Evolutionary conservation across 2,113 vertebrate genomes (phyloP).

Genomic region (Protobothrops mucrosquamatus): DNA sequence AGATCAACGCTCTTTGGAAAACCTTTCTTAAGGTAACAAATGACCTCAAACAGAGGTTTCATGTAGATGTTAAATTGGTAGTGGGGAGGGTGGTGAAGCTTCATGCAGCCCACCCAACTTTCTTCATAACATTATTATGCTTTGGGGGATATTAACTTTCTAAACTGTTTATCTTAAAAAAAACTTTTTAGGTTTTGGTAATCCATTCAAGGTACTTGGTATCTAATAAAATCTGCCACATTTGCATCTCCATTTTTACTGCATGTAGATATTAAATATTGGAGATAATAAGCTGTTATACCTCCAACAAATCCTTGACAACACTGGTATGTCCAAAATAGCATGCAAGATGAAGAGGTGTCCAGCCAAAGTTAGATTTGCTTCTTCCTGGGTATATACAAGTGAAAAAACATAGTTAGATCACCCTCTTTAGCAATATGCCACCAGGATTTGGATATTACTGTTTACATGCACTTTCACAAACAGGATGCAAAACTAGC

Average conservation of each 20-base stretch:
- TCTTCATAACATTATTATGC: background rate
- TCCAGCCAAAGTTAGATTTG: conserved; percentile 84
- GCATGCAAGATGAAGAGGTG: conserved; percentile 86
- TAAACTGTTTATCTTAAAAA: background rate
- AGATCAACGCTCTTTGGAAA: background rate
- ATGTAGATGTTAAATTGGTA: background rate
- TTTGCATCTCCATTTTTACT: background rate
- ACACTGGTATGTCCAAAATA: conserved; percentile 84
- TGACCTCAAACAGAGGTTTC: background rate
- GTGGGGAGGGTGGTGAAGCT: background rate
- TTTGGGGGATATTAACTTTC: background rate
- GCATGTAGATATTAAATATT: background rate
- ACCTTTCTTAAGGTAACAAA: background rate
- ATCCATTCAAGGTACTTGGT: background rate
- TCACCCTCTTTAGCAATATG: background rate
- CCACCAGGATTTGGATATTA: background rate
- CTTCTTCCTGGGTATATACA: conserved; percentile 69
- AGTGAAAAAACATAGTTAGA: background rate
- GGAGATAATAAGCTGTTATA: conserved; percentile 37
- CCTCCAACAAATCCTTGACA: conserved; percentile 87
- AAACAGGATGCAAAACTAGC: background rate
- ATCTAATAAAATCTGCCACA: background rate
- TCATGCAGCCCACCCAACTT: background rate
- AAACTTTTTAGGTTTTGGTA: background rate
- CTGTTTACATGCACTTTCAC: background rate